These are phyloP conservation scores for Sorex maritimensis DNA, from an alignment of 2,797 vertebrate genomes.

Conservation along the genomic window DNA sequence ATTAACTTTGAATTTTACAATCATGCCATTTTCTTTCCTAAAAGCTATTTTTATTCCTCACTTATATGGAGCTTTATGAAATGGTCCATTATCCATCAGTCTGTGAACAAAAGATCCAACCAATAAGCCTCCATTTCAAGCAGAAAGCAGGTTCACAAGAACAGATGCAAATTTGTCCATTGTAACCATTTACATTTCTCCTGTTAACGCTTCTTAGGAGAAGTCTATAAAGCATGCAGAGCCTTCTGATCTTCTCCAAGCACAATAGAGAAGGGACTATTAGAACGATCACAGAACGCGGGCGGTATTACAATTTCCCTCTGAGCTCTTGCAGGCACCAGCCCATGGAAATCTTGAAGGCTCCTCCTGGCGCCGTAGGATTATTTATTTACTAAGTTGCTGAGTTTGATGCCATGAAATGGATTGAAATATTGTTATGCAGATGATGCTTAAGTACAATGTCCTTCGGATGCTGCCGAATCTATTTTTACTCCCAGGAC, in stretches of 20 bases:
- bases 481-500: slow-evolving; percentile 58
- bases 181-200: slow-evolving; percentile 30
- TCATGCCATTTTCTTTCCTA: background rate
- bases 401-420: slow-evolving; percentile 2
- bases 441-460: slow-evolving; percentile 62
- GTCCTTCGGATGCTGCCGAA: slow-evolving; percentile 71
- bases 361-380: accelerated
- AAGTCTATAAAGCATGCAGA: slow-evolving; percentile 37
- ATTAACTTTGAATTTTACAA: slow-evolving; percentile 46
- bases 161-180: background rate
- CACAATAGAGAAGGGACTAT: accelerated
- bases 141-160: background rate
- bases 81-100: background rate
- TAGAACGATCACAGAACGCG: slow-evolving; percentile 52
- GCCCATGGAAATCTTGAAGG: slow-evolving; percentile 2
- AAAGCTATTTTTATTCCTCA: slow-evolving; percentile 26
- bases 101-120: background rate
- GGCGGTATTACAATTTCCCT: background rate
- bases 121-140: background rate
- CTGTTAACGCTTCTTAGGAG: slow-evolving; percentile 46
- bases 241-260: slow-evolving; percentile 5
- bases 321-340: background rate
- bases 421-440: slow-evolving; percentile 73
- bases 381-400: background rate
- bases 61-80: background rate